Base-by-base conservation (phyloP, 1,140 invertebrate species). In the Spodoptera frugiperda region DNA sequence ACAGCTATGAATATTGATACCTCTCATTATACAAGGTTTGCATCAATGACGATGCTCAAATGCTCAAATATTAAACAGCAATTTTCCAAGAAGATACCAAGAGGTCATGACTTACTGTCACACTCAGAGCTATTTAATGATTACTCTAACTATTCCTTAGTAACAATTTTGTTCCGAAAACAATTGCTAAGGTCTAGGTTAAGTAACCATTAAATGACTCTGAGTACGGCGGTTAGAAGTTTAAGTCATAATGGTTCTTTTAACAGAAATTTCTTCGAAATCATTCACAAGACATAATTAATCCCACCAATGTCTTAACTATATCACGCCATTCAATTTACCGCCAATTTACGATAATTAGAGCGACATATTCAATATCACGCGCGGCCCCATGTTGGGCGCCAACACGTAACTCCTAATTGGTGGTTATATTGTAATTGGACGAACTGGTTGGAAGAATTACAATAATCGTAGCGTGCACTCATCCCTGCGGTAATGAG, bases 361-460 rank as follows among this genome's bases (percentile, higher is more conserved):
- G 70, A 19, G 65, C 57, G 85, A 84, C 84, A 78, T 82, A 87
- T 89, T 87, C 84, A 78, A 61, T 70, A 81, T 80, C 83, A 85
- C 84, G 84, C 77, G 79, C 63, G 72, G 70, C 78, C 81, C 87
- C 84, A 78, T 79, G 84, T 80, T 81, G 86, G 87, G 87, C 87
- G 86, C 83, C 87, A 85, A 59, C 63, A 51, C 75, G 54, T 57
- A 12, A n/a, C 70, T 72, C 65, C 76, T 89, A 88, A 89, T 89
- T 88, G 87, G 80, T 81, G 87, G 86, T 89, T 86, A 83, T 57
- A 51, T 68, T 51, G 76, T 86, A 87, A 87, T 88, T 87, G 85
- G 79, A 79, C 84, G 78, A 76, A 77, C 74, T 33, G 63, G 65
- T 72, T 63, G 78, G 77, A 81, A 84, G 81, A 73, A 73, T 73